These are phyloP conservation scores for Sigmodon hispidus DNA, from an alignment of 2,113 vertebrate species.

Conservation along the genomic window DNA sequence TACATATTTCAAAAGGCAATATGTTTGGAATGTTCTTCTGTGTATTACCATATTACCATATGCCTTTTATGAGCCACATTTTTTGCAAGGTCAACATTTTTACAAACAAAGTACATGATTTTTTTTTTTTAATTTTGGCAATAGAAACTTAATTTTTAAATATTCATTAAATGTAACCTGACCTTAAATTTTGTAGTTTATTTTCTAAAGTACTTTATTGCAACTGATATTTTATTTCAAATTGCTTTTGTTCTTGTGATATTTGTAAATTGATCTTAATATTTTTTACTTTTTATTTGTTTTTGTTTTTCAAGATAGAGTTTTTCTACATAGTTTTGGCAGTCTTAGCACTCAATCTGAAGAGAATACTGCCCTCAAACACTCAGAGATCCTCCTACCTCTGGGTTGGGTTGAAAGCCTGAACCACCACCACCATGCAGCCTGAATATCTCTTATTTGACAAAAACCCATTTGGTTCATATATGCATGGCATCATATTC, in stretches of 20 bases:
- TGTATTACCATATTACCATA: not conserved
- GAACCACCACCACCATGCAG: too few species aligned
- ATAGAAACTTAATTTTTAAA: not conserved
- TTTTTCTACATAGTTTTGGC: too few species aligned
- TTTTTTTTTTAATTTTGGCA: not conserved
- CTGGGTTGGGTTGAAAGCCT: too few species aligned
- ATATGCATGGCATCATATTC: not conserved
- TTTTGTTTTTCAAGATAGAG: too few species aligned
- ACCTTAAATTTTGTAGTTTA: not conserved
- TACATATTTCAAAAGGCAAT: not conserved
- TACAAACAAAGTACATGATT: not conserved
- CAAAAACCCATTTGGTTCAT: not conserved
- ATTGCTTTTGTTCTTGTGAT: not conserved
- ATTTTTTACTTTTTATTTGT: not conserved
- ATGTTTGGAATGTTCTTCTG: not conserved
- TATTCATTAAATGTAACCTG: not conserved
- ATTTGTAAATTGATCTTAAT: conserved; percentile 13
- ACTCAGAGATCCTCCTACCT: too few species aligned
- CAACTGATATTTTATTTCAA: not conserved
- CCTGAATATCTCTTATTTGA: not conserved
- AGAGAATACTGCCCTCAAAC: too few species aligned
- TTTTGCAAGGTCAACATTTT: not conserved
- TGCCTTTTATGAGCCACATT: not conserved
- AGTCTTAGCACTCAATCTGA: too few species aligned
- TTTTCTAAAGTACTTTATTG: not conserved